Conservation (phyloP, 2,797 vertebrate genomes). For the Sebastes wilsoni region DNA sequence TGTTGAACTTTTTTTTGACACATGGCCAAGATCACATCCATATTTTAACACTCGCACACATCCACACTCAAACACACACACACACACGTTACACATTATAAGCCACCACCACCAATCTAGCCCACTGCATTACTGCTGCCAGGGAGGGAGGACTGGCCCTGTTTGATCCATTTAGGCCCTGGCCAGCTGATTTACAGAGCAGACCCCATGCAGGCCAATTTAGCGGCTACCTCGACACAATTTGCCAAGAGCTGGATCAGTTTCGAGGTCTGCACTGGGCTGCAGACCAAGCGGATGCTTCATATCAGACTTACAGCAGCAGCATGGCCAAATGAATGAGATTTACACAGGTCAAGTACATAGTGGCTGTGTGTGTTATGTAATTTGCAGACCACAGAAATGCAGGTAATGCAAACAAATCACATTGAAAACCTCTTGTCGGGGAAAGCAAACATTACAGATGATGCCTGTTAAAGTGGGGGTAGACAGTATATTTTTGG, state of each 20-base stretch:
- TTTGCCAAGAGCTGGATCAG: slow-evolving; percentile 46
- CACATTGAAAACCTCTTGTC: neutral
- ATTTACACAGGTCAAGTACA: slow-evolving; percentile 34
- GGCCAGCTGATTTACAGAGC: slow-evolving; percentile 49
- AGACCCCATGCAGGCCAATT: slow-evolving; percentile 37
- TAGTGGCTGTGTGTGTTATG: slow-evolving; percentile 6
- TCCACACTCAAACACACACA: neutral
- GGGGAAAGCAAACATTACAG: neutral
- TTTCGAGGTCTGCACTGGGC: slow-evolving; percentile 27
- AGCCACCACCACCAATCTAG: neutral
- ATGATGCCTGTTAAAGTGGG: neutral
- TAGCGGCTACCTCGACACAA: slow-evolving; percentile 36
- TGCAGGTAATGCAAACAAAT: neutral
- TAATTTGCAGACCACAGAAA: slow-evolving; percentile 16
- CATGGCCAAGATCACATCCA: slow-evolving; percentile 37
- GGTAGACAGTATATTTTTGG: no score
- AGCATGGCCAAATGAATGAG: slow-evolving; percentile 31
- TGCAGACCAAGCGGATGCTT: slow-evolving; percentile 39
- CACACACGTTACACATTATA: neutral
- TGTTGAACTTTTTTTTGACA: slow-evolving; percentile 32
- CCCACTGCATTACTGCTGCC: slow-evolving; percentile 34
- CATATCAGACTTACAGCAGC: slow-evolving; percentile 37
- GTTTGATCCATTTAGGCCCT: slow-evolving; percentile 44
- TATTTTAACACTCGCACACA: slow-evolving; percentile 13
- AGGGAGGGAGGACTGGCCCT: slow-evolving; percentile 18